Base-by-base conservation (phyloP, 1,140 invertebrate genomes). In the Cherax quadricarinatus region DNA sequence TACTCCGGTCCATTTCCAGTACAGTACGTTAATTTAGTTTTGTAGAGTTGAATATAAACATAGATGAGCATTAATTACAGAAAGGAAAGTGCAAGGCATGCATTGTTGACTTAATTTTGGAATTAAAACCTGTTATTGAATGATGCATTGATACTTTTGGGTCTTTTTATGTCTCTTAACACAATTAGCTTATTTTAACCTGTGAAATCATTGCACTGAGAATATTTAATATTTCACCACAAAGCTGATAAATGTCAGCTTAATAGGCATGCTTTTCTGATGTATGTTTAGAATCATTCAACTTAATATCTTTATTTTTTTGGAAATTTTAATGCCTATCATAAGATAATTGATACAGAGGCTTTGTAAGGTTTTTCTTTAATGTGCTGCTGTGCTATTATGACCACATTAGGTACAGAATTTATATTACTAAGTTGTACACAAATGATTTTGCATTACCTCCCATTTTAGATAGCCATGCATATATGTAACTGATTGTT, bases 401-500 rank as follows among this genome's bases (percentile, higher is more conserved):
- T 75, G 70, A n/a, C 70, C 24, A 75, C 24, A 70, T n/a, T n/a
- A 70, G 18, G 21, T 21, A 75, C 41, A 53, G 79, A 81, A 51
- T 81, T 70, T 62, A 66, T 70, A 73, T n/a, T 51, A 24, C 21
- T 73, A n/a, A n/a, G 7, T 10, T 21, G n/a, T 66, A 62, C 62
- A 49, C 30, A 48, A 51, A 86, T 70, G 49, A 51, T 86, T 75
- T 62, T 86, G 70, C 60, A 86, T 86, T 70, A 86, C 70, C 66
- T 73, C n/a, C 30, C 70, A 51, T 14, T 89, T 66, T 83, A 87
- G 51, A 78, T 78, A 73, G 21, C 73, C 73, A 70, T 85, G 83
- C 24, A 85, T 48, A 48, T 48, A 16, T 41, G 30, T 12, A 85
- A 41, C 86, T 79, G 51, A 53, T 79, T 89, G 88, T 89, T 89